Percentiles rank a stretch among this genome's conserved stretches.
Conservation (phyloP, 1,140 invertebrate species). For the Drepana arcuata region DNA sequence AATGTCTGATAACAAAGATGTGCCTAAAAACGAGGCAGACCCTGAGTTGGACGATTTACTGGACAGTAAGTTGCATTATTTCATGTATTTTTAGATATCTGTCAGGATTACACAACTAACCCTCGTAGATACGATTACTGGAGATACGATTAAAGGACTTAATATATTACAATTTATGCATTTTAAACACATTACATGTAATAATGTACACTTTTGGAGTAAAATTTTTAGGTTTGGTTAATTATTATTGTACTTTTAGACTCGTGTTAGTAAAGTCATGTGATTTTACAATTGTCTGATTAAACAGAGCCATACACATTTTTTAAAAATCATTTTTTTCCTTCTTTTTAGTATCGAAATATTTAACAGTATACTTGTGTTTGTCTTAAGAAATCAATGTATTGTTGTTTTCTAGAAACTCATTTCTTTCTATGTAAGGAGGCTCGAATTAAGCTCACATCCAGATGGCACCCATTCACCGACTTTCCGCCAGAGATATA, state of each 20-base stretch:
- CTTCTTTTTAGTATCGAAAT: too few species aligned
- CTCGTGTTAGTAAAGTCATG: neutral
- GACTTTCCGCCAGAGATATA: too few species aligned
- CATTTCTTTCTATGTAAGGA: too few species aligned
- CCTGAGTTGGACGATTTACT: slow-evolving; percentile 61
- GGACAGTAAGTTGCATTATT: slow-evolving; percentile 43
- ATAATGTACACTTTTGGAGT: neutral
- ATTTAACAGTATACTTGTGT: too few species aligned
- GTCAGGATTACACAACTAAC: slow-evolving; percentile 33
- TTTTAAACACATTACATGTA: neutral
- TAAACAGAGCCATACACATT: too few species aligned
- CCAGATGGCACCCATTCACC: too few species aligned
- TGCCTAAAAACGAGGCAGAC: slow-evolving; percentile 41
- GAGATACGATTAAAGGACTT: neutral
- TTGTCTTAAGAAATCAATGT: too few species aligned
- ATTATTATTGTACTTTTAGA: neutral
- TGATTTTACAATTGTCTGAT: neutral
- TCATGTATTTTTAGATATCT: slow-evolving; percentile 14
- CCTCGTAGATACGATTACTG: neutral
- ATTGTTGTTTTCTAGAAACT: too few species aligned
- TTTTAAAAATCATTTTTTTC: too few species aligned
- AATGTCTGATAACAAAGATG: slow-evolving; percentile 56
- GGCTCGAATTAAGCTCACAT: too few species aligned
- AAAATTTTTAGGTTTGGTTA: neutral
- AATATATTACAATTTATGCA: too few species aligned